Conservation (phyloP, 2,797 vertebrate species). For the Lycodopsis pacificus region DNA sequence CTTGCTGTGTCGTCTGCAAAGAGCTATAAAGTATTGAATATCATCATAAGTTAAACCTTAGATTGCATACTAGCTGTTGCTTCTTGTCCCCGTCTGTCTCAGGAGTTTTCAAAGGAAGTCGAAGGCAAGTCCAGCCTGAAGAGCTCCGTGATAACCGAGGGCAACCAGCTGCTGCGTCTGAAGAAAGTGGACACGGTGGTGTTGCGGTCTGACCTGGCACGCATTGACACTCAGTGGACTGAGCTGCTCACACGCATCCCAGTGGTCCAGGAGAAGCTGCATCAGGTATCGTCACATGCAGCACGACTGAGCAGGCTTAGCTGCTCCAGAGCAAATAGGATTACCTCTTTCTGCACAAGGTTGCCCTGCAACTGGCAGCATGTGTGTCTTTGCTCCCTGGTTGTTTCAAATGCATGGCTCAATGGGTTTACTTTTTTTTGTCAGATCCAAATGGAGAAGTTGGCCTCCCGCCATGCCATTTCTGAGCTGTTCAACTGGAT, state of each 20-base stretch:
- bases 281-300: slow-evolving; percentile 87
- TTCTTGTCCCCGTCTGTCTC: slow-evolving; percentile 7
- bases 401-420: neutral
- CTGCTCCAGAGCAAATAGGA: slow-evolving; percentile 53
- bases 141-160: slow-evolving; percentile 90
- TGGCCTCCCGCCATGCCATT: slow-evolving; percentile 95
- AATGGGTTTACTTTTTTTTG: slow-evolving; percentile 17
- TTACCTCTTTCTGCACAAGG: slow-evolving; percentile 38
- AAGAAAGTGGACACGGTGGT: slow-evolving; percentile 94
- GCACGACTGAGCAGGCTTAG: slow-evolving; percentile 50
- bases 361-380: slow-evolving; percentile 14
- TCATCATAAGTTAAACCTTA: neutral
- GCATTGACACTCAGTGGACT: slow-evolving; percentile 92
- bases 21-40: neutral
- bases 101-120: slow-evolving; percentile 99
- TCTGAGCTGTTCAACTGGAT: slow-evolving; percentile 97
- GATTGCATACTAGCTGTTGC: neutral
- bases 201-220: slow-evolving; percentile 89
- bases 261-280: slow-evolving; percentile 95
- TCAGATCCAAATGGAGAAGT: slow-evolving; percentile 97
- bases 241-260: slow-evolving; percentile 95
- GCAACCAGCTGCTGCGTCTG: slow-evolving; percentile 93
- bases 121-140: slow-evolving; percentile 93
- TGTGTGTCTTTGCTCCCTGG: neutral
- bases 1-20: neutral